Evolutionary conservation across 2,797 vertebrate species (phyloP).

Genomic region (Liasis olivaceus): DNA sequence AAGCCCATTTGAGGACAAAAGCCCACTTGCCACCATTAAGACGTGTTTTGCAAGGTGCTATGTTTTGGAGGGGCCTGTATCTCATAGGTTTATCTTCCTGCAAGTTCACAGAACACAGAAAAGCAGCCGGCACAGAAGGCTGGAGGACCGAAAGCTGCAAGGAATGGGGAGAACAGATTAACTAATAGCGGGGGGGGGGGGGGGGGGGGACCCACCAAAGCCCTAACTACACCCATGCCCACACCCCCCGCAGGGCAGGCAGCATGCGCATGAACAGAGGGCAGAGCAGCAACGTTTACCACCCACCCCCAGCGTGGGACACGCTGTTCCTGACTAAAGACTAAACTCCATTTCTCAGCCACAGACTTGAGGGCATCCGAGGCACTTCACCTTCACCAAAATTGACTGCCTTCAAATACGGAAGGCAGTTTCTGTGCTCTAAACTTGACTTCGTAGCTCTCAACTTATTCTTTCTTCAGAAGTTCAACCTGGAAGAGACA

Average conservation of each 20-base stretch:
- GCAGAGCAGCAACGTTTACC: not conserved
- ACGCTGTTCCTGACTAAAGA: not conserved
- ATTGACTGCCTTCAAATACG: not conserved
- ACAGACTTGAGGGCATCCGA: not conserved
- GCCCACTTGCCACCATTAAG: not conserved
- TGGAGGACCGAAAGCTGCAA: not conserved
- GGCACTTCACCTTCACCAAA: not conserved
- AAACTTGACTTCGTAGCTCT: not conserved
- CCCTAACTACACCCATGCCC: not conserved
- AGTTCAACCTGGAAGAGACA: not conserved
- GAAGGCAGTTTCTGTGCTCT: not conserved
- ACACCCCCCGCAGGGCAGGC: no score
- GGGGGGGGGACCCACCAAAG: not conserved
- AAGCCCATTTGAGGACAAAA: not conserved
- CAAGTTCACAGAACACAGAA: not conserved
- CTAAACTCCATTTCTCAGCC: not conserved
- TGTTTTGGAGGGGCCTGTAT: not conserved
- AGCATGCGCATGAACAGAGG: not conserved
- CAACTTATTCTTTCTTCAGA: not conserved
- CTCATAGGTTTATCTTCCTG: not conserved
- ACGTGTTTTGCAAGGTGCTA: not conserved
- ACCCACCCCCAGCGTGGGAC: not conserved
- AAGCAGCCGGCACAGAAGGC: not conserved
- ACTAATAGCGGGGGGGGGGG: not conserved
- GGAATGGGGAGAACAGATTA: no score